A percentile compares a stretch with the other conserved stretches of the same genome.
Conservation (phyloP, 2,888 invertebrate genomes). For the Drosophila melanocephala region DNA sequence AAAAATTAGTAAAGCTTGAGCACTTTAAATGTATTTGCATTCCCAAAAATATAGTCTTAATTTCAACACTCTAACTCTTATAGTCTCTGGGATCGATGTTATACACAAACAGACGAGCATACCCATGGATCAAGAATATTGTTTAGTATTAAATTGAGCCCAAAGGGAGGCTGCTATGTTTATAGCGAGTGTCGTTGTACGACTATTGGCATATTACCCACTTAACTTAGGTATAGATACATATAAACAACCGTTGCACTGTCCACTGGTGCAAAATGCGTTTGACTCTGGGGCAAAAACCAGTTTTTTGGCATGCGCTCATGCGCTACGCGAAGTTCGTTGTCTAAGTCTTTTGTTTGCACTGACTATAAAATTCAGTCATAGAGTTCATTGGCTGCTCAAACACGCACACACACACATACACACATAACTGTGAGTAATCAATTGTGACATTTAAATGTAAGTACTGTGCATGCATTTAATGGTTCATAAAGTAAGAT, state of each 20-base stretch:
- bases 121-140: neutral
- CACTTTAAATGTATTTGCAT: neutral
- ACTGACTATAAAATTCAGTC: conserved; percentile 48
- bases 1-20: neutral
- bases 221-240: conserved; percentile 1
- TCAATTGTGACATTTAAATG: conserved; percentile 43
- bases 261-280: conserved; percentile 53
- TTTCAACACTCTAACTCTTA: neutral
- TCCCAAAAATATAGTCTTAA: neutral
- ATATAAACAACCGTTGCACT: conserved; percentile 66
- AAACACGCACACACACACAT: conserved; percentile 19
- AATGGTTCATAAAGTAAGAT: conserved; percentile 35
- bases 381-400: conserved; percentile 73
- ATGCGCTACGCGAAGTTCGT: conserved; percentile 60
- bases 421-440: conserved; percentile 24
- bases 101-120: neutral
- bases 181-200: conserved; percentile 27
- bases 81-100: neutral
- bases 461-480: conserved; percentile 20
- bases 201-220: conserved; percentile 7
- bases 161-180: conserved; percentile 25
- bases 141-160: neutral
- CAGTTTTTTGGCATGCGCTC: conserved; percentile 67
- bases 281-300: conserved; percentile 56
- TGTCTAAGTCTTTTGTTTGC: conserved; percentile 79